These are phyloP conservation scores for Fabriciana adippe DNA, from an alignment of 2,888 invertebrate genomes.

Conservation along the genomic window DNA sequence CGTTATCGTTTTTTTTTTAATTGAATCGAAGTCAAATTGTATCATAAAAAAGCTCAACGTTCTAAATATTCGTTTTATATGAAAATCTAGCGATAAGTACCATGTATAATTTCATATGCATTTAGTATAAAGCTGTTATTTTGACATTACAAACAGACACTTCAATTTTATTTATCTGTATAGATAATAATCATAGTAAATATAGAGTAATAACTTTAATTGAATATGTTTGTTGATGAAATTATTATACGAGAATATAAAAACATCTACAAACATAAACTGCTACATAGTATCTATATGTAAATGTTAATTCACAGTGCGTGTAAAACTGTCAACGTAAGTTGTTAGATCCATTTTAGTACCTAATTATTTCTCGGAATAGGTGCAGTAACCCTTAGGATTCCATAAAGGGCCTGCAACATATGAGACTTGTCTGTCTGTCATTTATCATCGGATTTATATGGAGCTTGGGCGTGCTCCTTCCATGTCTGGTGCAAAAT, in stretches of 20 bases:
- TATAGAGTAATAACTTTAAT: background rate
- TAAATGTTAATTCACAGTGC: conserved; percentile 31
- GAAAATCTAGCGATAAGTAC: too few relatives aligned
- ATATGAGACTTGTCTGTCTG: conserved; percentile 32
- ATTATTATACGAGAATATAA: background rate
- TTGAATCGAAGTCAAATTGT: too few relatives aligned
- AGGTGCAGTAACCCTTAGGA: conserved; percentile 37
- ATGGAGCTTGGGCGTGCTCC: conserved; percentile 34
- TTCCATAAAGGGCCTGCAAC: conserved; percentile 35
- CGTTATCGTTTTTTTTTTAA: too few relatives aligned
- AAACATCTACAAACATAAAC: background rate
- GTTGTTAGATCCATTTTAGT: conserved; percentile 38
- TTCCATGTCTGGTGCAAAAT: conserved; percentile 31
- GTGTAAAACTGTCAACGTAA: conserved; percentile 33
- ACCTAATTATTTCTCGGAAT: conserved; percentile 37
- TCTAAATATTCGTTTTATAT: too few relatives aligned
- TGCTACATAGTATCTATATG: background rate
- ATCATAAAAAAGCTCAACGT: too few relatives aligned
- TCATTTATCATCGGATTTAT: conserved; percentile 39
- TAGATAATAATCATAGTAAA: background rate
- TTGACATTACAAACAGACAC: too few relatives aligned
- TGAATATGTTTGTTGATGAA: background rate
- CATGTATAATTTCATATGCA: too few relatives aligned
- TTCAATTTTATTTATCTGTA: too few relatives aligned
- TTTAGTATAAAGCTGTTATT: too few relatives aligned